Evolutionary conservation across 2,888 invertebrate genomes (phyloP), one percentile per base, ranked within the genome.

Genomic region (Archips xylosteana): DNA sequence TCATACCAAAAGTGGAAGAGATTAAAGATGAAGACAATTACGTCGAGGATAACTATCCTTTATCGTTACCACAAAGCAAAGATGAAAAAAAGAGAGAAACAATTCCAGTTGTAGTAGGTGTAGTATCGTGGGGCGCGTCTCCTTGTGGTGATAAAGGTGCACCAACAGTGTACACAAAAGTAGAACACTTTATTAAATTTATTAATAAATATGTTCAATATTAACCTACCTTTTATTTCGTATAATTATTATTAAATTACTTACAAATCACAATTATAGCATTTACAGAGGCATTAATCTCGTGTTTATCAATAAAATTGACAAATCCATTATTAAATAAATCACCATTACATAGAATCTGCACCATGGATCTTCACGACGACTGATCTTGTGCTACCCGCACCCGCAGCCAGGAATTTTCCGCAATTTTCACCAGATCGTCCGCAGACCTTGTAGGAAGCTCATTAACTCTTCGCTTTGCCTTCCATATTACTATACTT

Each of bases 91-190:
- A 84, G 42, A 74, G 76, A 51, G 39, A 47, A 72, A 23, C 75
- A 54, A 76, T 79, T 54, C 88, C 90, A 13, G 83, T 90, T 4
- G 78, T 95, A 49, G 78, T 95, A n/a, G 96, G 96, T 42, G 83
- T 95, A 2, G 95, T 95, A 0, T 95, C 95, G 1, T 95, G 95
- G 95, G 95, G 95, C 0, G 82, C 93, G 1, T 85, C 86, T 0
- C 95, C 95, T 0, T 95, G 95, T 80, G 95, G 95, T 1, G 84
- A 87, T 62, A 84, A 80, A 70, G 95, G 94, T 4, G 93, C 95
- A 2, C 95, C 95, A 0, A 94, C 95, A 1, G 94, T 95, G 1
- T 95, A 94, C 77, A 95, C 95, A 0, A 94, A 94, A 77, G 94
- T 95, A 0, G 89, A 92, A 4, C 83, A 86, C 32, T 95, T 94